Conservation (phyloP, 2,888 invertebrate genomes). For the Noctua comes region DNA sequence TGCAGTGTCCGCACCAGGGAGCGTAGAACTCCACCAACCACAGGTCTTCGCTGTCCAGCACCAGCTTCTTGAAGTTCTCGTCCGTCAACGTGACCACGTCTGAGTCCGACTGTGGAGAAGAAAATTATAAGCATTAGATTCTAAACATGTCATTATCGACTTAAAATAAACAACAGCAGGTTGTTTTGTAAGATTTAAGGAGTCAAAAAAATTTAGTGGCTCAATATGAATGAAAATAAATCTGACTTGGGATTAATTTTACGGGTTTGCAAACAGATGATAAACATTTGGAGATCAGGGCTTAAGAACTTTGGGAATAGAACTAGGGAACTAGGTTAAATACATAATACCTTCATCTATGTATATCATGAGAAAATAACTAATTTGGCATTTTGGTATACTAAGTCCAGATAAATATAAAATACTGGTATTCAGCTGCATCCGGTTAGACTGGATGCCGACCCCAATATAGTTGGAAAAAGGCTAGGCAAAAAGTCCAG, state of each 20-base stretch:
- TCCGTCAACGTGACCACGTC: constrained; percentile 98
- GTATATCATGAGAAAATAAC: neutral
- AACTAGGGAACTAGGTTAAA: neutral
- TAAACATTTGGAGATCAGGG: neutral
- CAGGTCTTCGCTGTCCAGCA: constrained; percentile 97
- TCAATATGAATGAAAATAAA: neutral
- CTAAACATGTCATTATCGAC: neutral
- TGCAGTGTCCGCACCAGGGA: constrained; percentile 99
- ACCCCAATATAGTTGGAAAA: too few species aligned
- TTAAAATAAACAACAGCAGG: neutral
- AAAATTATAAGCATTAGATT: constrained; percentile 12
- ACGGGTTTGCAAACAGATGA: neutral
- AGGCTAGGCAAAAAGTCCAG: too few species aligned
- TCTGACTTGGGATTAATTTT: neutral
- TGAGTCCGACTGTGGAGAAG: constrained; percentile 81
- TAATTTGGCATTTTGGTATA: too few species aligned
- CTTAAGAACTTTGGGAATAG: neutral
- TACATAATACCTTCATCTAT: neutral
- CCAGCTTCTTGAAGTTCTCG: constrained; percentile 97
- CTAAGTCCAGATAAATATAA: neutral
- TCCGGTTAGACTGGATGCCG: too few species aligned
- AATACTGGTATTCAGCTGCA: too few species aligned
- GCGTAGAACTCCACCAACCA: constrained; percentile 99
- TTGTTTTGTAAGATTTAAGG: neutral
- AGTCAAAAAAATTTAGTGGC: neutral